A percentile compares a stretch with the other conserved stretches of the same genome.
Conservation (phyloP, 2,113 vertebrate genomes). For the Lophochroa leadbeateri region DNA sequence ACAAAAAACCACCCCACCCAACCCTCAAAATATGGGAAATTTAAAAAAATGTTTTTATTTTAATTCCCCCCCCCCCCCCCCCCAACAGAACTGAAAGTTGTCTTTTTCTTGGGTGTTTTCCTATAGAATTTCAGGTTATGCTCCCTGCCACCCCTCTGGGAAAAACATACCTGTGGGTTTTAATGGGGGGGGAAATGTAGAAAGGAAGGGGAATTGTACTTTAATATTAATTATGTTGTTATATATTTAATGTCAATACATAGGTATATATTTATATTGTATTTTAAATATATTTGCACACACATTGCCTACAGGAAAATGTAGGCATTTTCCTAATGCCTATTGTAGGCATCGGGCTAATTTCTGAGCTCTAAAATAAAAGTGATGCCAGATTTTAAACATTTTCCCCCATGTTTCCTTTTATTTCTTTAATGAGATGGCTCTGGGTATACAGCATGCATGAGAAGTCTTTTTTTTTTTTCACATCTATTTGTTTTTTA, state of each 20-base stretch:
- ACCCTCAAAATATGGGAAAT: no score
- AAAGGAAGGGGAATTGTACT: not conserved
- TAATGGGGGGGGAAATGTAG: not conserved
- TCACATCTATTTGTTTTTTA: not conserved
- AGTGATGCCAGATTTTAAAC: not conserved
- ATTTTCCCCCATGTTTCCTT: fast-evolving
- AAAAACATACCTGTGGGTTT: not conserved
- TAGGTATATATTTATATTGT: not conserved
- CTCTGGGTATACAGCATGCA: not conserved
- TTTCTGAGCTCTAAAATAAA: not conserved
- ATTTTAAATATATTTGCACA: not conserved
- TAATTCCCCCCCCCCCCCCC: no score
- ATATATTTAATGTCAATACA: not conserved
- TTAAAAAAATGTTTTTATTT: no score
- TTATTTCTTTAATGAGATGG: not conserved
- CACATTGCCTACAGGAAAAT: not conserved
- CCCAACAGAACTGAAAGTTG: not conserved
- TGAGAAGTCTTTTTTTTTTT: not conserved
- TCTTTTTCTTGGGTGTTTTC: not conserved
- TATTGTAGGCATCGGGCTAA: not conserved
- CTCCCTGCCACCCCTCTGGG: not conserved
- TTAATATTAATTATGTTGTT: not conserved
- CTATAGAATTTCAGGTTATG: not conserved
- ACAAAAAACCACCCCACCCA: no score
- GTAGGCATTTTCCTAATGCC: not conserved